phyloP scores from a whole-genome alignment of 2,888 invertebrate genomes.

The Beris chalybata region DNA sequence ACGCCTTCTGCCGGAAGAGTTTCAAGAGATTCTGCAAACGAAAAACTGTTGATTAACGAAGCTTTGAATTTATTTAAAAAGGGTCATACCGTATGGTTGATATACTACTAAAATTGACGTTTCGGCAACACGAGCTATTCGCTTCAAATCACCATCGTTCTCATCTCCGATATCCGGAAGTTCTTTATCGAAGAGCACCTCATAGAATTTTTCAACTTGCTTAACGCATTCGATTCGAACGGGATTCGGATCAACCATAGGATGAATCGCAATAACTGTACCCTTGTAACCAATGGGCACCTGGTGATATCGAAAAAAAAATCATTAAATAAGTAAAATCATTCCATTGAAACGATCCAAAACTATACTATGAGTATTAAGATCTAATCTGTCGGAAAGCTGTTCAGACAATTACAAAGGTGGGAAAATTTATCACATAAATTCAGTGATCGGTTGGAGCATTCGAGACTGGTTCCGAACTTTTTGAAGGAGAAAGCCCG shows the following conservation, averaged over 20 bases:
- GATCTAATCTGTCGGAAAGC: background rate
- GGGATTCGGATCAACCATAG: slow-evolving; percentile 53
- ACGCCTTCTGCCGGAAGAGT: background rate
- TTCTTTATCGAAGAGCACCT: slow-evolving; percentile 78
- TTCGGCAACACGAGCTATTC: slow-evolving; percentile 59
- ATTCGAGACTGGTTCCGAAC: too few species aligned
- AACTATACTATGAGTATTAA: background rate
- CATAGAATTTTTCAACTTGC: slow-evolving; percentile 65
- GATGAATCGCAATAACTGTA: slow-evolving; percentile 74
- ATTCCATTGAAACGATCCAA: background rate
- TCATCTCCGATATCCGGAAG: slow-evolving; percentile 65
- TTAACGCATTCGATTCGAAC: slow-evolving; percentile 60
- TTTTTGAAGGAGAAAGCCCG: too few species aligned
- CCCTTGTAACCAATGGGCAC: slow-evolving; percentile 82
- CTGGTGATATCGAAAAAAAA: slow-evolving; percentile 35
- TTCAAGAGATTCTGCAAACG: background rate
- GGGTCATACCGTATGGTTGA: slow-evolving; percentile 13
- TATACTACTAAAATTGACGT: slow-evolving; percentile 40
- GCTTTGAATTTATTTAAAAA: background rate
- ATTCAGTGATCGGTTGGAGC: too few species aligned
- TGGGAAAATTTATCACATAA: too few species aligned
- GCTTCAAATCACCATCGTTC: slow-evolving; percentile 49
- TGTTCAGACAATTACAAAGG: too few species aligned
- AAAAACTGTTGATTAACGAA: background rate
- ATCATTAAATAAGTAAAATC: too few species aligned